phyloP scores from a whole-genome alignment of 1,140 invertebrate species.

The Parapsyche elsis region DNA sequence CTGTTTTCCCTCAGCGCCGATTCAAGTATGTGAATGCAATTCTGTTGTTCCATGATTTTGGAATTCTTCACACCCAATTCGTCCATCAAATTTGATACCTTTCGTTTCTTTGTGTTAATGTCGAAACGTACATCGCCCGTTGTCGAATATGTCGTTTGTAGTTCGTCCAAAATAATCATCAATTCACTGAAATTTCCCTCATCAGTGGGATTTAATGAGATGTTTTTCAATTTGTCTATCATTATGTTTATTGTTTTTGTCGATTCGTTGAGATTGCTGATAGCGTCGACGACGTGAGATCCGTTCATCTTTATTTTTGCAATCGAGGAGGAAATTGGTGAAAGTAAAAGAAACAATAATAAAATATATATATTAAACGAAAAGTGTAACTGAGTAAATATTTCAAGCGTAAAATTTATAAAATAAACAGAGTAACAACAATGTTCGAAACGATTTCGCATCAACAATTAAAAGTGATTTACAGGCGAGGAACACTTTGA shows the following conservation, averaged over 20 bases:
- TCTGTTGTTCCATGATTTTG: constrained; percentile 69
- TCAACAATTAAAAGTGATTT: constrained; percentile 31
- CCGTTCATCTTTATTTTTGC: constrained; percentile 38
- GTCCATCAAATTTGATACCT: constrained; percentile 64
- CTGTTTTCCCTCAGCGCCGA: constrained; percentile 68
- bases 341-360: constrained; percentile 35
- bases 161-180: constrained; percentile 22
- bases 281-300: constrained; percentile 32
- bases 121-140: constrained; percentile 53
- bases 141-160: constrained; percentile 1
- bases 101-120: constrained; percentile 60
- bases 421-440: constrained; percentile 23
- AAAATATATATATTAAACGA: constrained; percentile 32
- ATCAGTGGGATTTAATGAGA: constrained; percentile 24
- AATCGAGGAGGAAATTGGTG: constrained; percentile 13
- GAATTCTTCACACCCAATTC: constrained; percentile 67
- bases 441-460: constrained; percentile 13
- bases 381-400: constrained; percentile 24
- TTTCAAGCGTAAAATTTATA: constrained; percentile 14
- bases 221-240: constrained; percentile 42
- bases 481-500: constrained; percentile 29
- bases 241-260: background rate
- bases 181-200: constrained; percentile 23
- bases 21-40: constrained; percentile 68
- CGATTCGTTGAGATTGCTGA: constrained; percentile 16